Evolutionary conservation across 2,888 invertebrate species (phyloP), one percentile per base, ranked within the genome.

Genomic region (Hoplodrina ambigua): DNA sequence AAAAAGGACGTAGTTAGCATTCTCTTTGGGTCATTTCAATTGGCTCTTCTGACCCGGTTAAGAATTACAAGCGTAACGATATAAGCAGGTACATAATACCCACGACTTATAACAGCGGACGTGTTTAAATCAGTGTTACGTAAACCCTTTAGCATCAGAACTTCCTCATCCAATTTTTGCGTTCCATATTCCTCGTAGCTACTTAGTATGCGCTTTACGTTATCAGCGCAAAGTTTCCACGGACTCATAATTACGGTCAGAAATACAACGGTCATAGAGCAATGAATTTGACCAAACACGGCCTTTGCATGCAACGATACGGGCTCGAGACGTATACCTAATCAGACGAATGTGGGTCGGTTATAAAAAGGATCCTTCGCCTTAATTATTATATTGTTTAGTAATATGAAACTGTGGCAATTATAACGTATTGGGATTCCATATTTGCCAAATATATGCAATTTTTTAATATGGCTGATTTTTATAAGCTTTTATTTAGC

Each of bases 261-360:
- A 81, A 85, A 80, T 82, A 85, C 72, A 80, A 67, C 83, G 81
- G 80, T 78, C 83, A 76, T 85, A 84, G 60, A 68, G 81, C 81
- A 74, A 83, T 86, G 82, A 84, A 86, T 75, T 68, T 80, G 71
- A 83, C 81, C 85, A 89, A 89, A 91, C 88, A 90, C 86, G 88
- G 87, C 84, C 86, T 88, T 89, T 85, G 88, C 92, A 91, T 92
- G 93, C 91, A 87, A 91, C 87, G 88, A 69, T 67, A 67, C 63
- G 59, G 25, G 15, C 58, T 58, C 20, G 44, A 70, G 73, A 79
- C 66, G 63, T 58, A 25, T 25, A 25, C 25, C 25, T 25, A 50
- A 70, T 61, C 49, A 15, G 50, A 46, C 20, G 44, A 70, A 72
- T 50, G 54, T 72, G 50, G 70, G 72, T 70, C 44, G 72, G 44